phyloP scores from a whole-genome alignment of 2,113 vertebrate genomes.

The Cyanoliseus patagonus region DNA sequence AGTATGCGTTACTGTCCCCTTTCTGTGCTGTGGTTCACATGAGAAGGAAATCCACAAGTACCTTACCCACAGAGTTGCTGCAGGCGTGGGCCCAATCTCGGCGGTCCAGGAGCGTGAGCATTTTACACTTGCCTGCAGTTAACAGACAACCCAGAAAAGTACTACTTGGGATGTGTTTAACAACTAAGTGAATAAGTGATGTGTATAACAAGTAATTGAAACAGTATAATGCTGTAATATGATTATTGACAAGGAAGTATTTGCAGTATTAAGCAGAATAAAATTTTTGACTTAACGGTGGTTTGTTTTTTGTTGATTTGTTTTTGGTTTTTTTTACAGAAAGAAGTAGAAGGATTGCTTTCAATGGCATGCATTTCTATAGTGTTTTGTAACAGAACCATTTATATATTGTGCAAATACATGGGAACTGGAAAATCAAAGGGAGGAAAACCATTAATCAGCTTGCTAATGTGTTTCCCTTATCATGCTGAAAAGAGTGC shows the following conservation, averaged over 20 bases:
- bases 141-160: background rate
- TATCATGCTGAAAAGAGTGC: constrained; percentile 2
- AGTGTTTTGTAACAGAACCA: background rate
- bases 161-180: background rate
- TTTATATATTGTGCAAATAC: background rate
- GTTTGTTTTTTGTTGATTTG: background rate
- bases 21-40: background rate
- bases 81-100: fast-evolving
- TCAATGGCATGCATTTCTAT: background rate
- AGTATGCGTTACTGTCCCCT: background rate
- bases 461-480: constrained; percentile 21
- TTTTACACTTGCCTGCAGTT: background rate
- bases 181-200: background rate
- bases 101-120: background rate
- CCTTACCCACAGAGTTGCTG: background rate
- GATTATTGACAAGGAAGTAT: background rate
- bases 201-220: background rate
- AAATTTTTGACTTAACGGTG: background rate
- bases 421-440: background rate
- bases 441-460: constrained; percentile 17
- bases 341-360: background rate
- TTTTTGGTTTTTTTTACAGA: background rate
- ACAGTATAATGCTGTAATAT: background rate
- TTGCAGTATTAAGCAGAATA: background rate
- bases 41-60: background rate